Evolutionary conservation across 1,140 invertebrate species (phyloP).

Genomic region (Drosophila carrolli): DNA sequence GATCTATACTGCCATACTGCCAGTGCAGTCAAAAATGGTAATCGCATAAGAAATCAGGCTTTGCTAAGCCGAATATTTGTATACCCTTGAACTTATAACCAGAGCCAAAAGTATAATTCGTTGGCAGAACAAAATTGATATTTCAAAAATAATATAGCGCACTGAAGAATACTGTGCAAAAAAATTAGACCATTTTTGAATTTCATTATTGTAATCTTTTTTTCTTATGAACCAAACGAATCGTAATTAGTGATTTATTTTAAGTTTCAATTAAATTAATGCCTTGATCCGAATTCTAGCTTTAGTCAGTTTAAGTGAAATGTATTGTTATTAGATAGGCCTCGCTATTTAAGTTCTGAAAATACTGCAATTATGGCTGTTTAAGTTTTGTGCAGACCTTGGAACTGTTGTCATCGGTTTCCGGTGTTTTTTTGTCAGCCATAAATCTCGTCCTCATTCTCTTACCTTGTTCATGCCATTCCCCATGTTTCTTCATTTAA

Average conservation of each 20-base stretch:
- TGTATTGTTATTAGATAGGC: too few species aligned
- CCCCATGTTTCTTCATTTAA: conserved; percentile 87
- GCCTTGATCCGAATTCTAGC: not conserved
- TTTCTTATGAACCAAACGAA: too few species aligned
- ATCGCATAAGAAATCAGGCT: too few species aligned
- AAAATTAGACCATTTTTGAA: too few species aligned
- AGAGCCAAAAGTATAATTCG: too few species aligned
- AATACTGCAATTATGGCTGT: not conserved
- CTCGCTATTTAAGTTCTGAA: not conserved
- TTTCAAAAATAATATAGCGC: too few species aligned
- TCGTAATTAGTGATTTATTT: too few species aligned
- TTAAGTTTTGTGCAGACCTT: conserved; percentile 5
- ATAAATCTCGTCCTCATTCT: conserved; percentile 9
- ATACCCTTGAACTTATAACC: not conserved
- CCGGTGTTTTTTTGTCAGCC: conserved; percentile 3
- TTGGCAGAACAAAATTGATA: too few species aligned
- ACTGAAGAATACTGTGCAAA: too few species aligned
- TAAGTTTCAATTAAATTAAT: not conserved
- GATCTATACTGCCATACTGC: not conserved
- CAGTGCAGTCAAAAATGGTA: not conserved
- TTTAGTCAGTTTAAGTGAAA: not conserved
- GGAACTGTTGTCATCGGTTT: conserved; percentile 6
- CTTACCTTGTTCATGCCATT: conserved; percentile 93
- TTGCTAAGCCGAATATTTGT: not conserved
- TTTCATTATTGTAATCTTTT: too few species aligned